These are phyloP conservation scores for Graptemys geographica DNA, from an alignment of 2,797 vertebrate genomes.

Conservation along the genomic window DNA sequence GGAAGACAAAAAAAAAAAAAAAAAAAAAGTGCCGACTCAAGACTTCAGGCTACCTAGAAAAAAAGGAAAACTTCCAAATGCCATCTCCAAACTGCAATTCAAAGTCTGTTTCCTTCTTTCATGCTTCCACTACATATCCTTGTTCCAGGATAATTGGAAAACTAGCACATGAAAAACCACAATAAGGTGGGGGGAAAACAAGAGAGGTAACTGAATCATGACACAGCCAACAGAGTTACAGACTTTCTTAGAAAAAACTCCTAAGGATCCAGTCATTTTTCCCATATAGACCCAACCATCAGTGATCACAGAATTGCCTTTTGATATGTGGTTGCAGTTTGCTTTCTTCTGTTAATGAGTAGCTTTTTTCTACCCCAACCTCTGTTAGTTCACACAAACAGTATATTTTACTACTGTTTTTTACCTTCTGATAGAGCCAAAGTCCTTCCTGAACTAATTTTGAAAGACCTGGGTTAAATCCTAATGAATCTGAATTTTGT, in stretches of 20 bases:
- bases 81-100: neutral
- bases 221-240: conserved; percentile 20
- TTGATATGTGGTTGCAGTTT: neutral
- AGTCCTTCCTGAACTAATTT: neutral
- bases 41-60: conserved; percentile 17
- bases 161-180: neutral
- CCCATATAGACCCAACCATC: neutral
- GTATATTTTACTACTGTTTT: neutral
- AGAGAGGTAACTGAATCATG: neutral
- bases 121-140: neutral
- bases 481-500: neutral
- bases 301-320: neutral
- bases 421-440: neutral
- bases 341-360: conserved; percentile 23
- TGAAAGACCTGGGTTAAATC: neutral
- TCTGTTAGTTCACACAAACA: neutral
- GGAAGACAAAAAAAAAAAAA: conserved; percentile 11
- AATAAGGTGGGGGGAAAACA: conserved; percentile 11
- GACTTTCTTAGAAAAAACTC: conserved; percentile 9
- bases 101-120: neutral
- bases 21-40: neutral
- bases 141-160: neutral
- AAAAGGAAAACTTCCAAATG: conserved; percentile 2
- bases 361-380: neutral
- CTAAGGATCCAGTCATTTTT: neutral